These are phyloP conservation scores for Cotesia typhae DNA, from an alignment of 1,140 invertebrate genomes.

Conservation along the genomic window DNA sequence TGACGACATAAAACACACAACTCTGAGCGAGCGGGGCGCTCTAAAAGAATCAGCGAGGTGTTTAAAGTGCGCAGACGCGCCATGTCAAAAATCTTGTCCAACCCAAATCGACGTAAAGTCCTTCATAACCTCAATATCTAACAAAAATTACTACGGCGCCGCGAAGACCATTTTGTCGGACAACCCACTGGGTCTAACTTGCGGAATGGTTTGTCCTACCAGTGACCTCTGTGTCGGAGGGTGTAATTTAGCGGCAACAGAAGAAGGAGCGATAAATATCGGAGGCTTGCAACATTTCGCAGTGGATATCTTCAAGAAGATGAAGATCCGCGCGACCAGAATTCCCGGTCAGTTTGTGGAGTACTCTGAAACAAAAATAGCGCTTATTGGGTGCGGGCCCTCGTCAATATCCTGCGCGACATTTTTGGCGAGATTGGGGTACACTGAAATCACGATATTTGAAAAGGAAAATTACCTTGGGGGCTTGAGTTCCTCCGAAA, in stretches of 20 bases:
- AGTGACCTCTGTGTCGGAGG: slow-evolving; percentile 98
- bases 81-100: slow-evolving; percentile 98
- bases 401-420: slow-evolving; percentile 97
- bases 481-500: slow-evolving; percentile 93
- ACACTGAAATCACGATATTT: slow-evolving; percentile 90
- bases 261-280: slow-evolving; percentile 98
- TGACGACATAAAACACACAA: slow-evolving; percentile 97
- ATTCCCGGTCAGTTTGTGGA: slow-evolving; percentile 72
- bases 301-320: slow-evolving; percentile 92
- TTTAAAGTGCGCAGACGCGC: slow-evolving; percentile 97
- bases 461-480: slow-evolving; percentile 89
- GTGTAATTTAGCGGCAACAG: slow-evolving; percentile 93
- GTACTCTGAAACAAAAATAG: slow-evolving; percentile 80
- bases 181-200: slow-evolving; percentile 95
- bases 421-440: slow-evolving; percentile 92
- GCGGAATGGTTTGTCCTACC: slow-evolving; percentile 99
- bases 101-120: slow-evolving; percentile 97
- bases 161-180: slow-evolving; percentile 96
- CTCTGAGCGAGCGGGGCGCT: slow-evolving; percentile 92
- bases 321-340: slow-evolving; percentile 88
- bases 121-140: slow-evolving; percentile 96
- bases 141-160: slow-evolving; percentile 99
- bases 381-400: slow-evolving; percentile 92
- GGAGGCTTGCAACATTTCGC: slow-evolving; percentile 98
- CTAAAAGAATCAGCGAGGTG: slow-evolving; percentile 90